These are phyloP conservation scores for Acrocephalus kingi DNA, from an alignment of 2,113 vertebrate genomes.

Conservation along the genomic window DNA sequence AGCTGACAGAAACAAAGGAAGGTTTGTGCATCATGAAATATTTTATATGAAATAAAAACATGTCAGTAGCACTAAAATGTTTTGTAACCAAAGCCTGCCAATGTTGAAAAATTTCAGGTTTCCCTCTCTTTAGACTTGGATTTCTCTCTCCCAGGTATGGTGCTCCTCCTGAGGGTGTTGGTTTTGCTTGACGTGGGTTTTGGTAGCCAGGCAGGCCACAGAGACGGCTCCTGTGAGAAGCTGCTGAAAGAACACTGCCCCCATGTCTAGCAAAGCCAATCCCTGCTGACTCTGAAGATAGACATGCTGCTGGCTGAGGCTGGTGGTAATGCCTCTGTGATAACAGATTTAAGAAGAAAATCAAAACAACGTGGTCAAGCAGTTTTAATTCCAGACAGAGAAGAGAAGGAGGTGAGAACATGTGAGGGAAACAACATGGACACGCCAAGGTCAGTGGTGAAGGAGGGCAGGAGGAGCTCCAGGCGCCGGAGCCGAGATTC, in stretches of 20 bases:
- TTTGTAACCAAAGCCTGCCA: background rate
- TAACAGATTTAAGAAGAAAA: background rate
- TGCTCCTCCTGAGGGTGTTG: background rate
- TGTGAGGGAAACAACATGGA: background rate
- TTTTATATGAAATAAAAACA: background rate
- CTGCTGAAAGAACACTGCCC: background rate
- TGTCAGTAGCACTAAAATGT: background rate
- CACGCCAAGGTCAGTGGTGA: background rate
- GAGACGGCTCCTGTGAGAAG: background rate
- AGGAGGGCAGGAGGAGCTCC: background rate
- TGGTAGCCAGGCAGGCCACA: background rate
- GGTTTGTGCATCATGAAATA: background rate
- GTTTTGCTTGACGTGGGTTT: accelerated
- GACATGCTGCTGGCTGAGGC: accelerated
- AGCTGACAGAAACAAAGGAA: background rate
- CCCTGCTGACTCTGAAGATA: background rate
- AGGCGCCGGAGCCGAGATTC: accelerated
- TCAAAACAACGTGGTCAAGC: accelerated
- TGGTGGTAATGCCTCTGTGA: background rate
- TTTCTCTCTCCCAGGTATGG: background rate
- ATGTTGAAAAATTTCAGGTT: background rate
- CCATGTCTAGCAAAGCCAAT: background rate
- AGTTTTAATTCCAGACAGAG: background rate
- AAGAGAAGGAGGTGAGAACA: background rate
- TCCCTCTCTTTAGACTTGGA: background rate